Percentiles rank a stretch among this genome's conserved stretches.
Conservation (phyloP, 2,113 vertebrate genomes). For the Silurus meridionalis region DNA sequence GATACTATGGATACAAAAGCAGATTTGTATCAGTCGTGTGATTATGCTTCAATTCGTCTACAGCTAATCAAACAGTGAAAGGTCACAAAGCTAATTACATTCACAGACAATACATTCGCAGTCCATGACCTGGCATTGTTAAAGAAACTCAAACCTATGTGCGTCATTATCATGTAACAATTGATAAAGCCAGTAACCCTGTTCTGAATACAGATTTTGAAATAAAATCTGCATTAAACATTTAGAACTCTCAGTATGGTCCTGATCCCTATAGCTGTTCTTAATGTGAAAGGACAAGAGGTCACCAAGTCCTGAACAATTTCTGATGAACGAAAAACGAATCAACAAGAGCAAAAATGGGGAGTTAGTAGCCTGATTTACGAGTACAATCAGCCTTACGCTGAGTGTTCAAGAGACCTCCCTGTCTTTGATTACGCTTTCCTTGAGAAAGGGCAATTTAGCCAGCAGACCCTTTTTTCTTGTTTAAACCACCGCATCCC, state of each 20-base stretch:
- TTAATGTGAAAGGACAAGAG: not conserved
- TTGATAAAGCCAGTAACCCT: not conserved
- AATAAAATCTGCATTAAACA: not conserved
- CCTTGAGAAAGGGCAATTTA: slow-evolving; percentile 14
- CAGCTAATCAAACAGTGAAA: slow-evolving; percentile 45
- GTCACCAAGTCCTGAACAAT: not conserved
- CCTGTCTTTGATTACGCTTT: slow-evolving; percentile 28
- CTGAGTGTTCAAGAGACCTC: not conserved
- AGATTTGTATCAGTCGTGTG: not conserved
- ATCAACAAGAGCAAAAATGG: slow-evolving; percentile 28
- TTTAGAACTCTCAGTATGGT: not conserved
- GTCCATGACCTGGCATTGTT: slow-evolving; percentile 1
- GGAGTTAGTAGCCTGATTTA: slow-evolving; percentile 25
- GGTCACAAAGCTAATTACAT: slow-evolving; percentile 46
- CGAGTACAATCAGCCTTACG: slow-evolving; percentile 25
- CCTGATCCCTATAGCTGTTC: not conserved
- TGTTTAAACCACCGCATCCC: not conserved
- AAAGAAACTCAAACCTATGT: not conserved
- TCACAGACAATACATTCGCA: slow-evolving; percentile 33
- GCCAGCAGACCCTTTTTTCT: not conserved
- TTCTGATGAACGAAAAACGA: slow-evolving; percentile 15
- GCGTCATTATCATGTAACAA: not conserved
- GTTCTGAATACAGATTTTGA: not conserved
- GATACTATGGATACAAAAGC: not conserved
- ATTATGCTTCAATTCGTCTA: slow-evolving; percentile 11